Evolutionary conservation across 2,113 vertebrate species (phyloP).

Genomic region (Asarcornis scutulata): DNA sequence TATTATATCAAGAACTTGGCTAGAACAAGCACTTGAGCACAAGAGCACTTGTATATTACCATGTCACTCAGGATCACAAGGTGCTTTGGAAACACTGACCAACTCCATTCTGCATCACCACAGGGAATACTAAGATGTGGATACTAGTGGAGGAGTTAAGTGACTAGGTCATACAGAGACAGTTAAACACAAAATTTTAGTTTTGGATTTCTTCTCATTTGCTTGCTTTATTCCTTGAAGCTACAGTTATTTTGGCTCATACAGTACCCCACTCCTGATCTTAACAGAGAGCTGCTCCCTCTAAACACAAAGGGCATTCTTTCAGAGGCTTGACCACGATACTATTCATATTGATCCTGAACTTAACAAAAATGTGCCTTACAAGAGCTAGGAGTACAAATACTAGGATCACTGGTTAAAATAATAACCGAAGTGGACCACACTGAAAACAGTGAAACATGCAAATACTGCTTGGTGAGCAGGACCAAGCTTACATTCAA

Average conservation of each 20-base stretch:
- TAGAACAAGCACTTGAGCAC: neutral
- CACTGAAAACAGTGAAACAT: neutral
- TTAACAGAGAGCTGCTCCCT: neutral
- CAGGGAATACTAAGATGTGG: neutral
- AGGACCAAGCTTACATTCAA: neutral
- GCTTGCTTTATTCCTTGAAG: neutral
- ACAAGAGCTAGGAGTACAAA: neutral
- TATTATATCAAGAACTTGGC: neutral
- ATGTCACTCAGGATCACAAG: rapidly evolving
- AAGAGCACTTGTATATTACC: neutral
- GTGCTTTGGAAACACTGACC: neutral
- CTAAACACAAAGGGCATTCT: neutral
- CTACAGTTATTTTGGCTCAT: neutral
- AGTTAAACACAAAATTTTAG: neutral
- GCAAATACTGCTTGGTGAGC: neutral
- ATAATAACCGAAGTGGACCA: neutral
- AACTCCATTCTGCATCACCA: neutral
- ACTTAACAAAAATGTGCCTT: neutral
- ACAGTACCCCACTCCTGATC: neutral
- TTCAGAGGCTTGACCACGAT: neutral
- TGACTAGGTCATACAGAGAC: neutral
- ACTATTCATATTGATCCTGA: neutral
- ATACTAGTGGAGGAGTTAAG: neutral
- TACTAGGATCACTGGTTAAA: neutral
- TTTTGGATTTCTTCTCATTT: neutral